Conservation (phyloP, 2,113 vertebrate species). For the Halichoeres trimaculatus region DNA sequence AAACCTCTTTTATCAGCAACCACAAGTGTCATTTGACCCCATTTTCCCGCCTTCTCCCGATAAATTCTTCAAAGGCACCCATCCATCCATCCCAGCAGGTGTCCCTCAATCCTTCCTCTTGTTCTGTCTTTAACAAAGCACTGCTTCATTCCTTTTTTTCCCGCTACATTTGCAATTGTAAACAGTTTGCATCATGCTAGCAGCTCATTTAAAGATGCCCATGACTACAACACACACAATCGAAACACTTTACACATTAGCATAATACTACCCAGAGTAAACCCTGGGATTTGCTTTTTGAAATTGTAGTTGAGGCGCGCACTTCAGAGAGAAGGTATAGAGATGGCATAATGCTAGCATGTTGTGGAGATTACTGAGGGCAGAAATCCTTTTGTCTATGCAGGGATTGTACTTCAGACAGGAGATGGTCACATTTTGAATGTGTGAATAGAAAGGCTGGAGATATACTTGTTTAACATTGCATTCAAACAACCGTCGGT, state of each 20-base stretch:
- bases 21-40: slow-evolving; percentile 32
- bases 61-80: slow-evolving; percentile 49
- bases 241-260: slow-evolving; percentile 9
- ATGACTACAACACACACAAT: not conserved
- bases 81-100: slow-evolving; percentile 31
- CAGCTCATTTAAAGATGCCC: slow-evolving; percentile 43
- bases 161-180: slow-evolving; percentile 73
- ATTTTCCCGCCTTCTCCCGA: slow-evolving; percentile 11
- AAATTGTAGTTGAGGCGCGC: not conserved
- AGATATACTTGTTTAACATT: no score
- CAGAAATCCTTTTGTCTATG: not conserved
- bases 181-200: slow-evolving; percentile 60
- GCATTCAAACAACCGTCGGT: no score
- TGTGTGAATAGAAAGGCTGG: not conserved
- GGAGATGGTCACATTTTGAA: not conserved
- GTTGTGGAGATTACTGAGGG: not conserved
- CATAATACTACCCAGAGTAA: not conserved
- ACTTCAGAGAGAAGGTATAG: not conserved
- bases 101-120: slow-evolving; percentile 29
- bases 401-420: not conserved
- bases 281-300: not conserved
- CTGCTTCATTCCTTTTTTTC: slow-evolving; percentile 25
- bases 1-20: slow-evolving; percentile 32
- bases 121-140: slow-evolving; percentile 26
- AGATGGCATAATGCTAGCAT: not conserved